Percentiles rank a stretch among this genome's conserved stretches.
Evolutionary conservation across 2,888 invertebrate species (phyloP).

Genomic region (Sialis fuliginosa): DNA sequence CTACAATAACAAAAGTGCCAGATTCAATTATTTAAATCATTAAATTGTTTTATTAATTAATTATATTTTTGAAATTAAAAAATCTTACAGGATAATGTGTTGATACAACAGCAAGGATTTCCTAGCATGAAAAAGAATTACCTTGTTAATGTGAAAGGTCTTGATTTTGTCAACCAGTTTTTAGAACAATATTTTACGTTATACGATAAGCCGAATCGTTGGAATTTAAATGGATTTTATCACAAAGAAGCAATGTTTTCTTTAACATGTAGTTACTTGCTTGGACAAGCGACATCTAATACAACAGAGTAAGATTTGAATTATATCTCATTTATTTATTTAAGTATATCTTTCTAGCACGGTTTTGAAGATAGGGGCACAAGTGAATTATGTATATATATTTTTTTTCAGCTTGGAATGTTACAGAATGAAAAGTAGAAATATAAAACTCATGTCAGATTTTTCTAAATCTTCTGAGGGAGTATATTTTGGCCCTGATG

Average conservation of each 20-base stretch:
- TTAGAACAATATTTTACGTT: slow-evolving; percentile 45
- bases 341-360: too few relatives aligned
- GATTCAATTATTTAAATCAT: not conserved
- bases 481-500: slow-evolving; percentile 15
- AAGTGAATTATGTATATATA: not conserved
- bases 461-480: slow-evolving; percentile 18
- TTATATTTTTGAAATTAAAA: slow-evolving; percentile 1
- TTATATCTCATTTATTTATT: too few relatives aligned
- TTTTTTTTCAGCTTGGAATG: slow-evolving; percentile 18
- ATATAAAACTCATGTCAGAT: slow-evolving; percentile 25
- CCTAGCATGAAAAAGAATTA: slow-evolving; percentile 31
- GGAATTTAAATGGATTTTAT: slow-evolving; percentile 37
- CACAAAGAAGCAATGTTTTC: slow-evolving; percentile 43
- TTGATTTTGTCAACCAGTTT: slow-evolving; percentile 38
- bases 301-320: slow-evolving; percentile 13
- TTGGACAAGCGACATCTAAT: slow-evolving; percentile 16
- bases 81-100: slow-evolving; percentile 32
- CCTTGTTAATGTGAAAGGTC: slow-evolving; percentile 28
- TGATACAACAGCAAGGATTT: slow-evolving; percentile 22
- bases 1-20: not conserved
- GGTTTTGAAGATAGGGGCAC: not conserved
- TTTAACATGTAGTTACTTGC: slow-evolving; percentile 25
- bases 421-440: slow-evolving; percentile 28
- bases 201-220: slow-evolving; percentile 41
- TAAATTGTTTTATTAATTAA: not conserved